Base-by-base conservation (phyloP, 2,797 vertebrate species). In the Anguilla anguilla region DNA sequence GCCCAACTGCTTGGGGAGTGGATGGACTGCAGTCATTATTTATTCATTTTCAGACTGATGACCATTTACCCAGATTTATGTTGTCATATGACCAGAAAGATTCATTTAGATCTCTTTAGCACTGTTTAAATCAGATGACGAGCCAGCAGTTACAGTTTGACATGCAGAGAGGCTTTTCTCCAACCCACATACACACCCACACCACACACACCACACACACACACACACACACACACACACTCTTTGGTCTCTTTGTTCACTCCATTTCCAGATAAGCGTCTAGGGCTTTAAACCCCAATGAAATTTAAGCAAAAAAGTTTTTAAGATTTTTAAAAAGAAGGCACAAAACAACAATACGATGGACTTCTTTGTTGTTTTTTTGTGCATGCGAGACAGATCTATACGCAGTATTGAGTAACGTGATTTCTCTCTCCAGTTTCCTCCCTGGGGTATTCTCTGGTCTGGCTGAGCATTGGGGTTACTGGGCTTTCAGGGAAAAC, bases 401-500 rank as follows among this genome's bases (percentile, higher is more conserved):
- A 86, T 67, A 85, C 39, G 0, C n/a, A 72, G 85, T 86, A 72
- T 74, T n/a, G 43, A 86, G 82, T 59, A 19, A 74, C 28, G 6
- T 35, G 22, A 31, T n/a, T 72, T 28, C 64, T 72, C 31, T 55
- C 9, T 43, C 15, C 9, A 13, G 11, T 53, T 15, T 79, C 28
- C 53, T 28, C 51, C 22, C 55, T 5, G 9, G 19, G 53, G 53
- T 2, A 9, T 59, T 59, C 49, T 61, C 82, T 59, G 53, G 31
- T 31, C 22, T 46, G 11, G 64, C 67, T 84, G 61, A 55, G 81
- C 6, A 31, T 31, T 74, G 81, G 81, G 77, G 79, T 46, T 49
- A 28, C 46, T 5, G 22, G 46, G 64, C 85, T 86, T 86, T 35
- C 81, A 51, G 57, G 69, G 19, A 82, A 87, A 87, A 46, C 35